phyloP scores from a whole-genome alignment of 2,113 vertebrate genomes.

The Nanorana parkeri region DNA sequence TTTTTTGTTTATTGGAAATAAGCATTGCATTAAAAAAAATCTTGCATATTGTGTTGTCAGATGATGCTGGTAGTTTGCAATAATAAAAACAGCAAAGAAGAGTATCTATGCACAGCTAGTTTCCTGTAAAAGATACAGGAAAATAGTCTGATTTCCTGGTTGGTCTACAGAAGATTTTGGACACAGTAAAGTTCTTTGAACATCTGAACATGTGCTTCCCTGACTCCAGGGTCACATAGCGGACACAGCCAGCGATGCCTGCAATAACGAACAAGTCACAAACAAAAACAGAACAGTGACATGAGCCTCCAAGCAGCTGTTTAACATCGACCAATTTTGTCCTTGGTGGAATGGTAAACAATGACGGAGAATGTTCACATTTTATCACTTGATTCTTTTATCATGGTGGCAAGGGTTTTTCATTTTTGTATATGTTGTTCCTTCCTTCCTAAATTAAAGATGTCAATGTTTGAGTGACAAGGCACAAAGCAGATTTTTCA shows the following conservation, averaged over 20 bases:
- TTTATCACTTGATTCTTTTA: too few relatives aligned
- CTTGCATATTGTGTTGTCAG: too few relatives aligned
- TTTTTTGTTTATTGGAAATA: too few relatives aligned
- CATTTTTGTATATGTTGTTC: too few relatives aligned
- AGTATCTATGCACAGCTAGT: constrained; percentile 5
- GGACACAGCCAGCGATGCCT: background rate
- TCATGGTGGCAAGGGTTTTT: too few relatives aligned
- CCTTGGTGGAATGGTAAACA: too few relatives aligned
- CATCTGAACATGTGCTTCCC: background rate
- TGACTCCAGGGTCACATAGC: constrained; percentile 20
- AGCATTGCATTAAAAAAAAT: too few relatives aligned
- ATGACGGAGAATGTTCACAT: too few relatives aligned
- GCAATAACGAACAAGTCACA: background rate
- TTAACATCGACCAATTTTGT: too few relatives aligned
- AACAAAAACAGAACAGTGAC: background rate
- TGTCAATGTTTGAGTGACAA: too few relatives aligned
- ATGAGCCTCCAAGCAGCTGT: background rate
- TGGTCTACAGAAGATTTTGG: constrained; percentile 9
- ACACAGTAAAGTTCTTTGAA: constrained; percentile 16
- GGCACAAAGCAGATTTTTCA: too few relatives aligned
- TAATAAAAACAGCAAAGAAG: background rate
- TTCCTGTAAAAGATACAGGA: constrained; percentile 47
- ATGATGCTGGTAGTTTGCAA: background rate
- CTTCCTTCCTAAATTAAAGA: too few relatives aligned
- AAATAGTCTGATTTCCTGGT: constrained; percentile 30